phyloP scores from a whole-genome alignment of 1,140 invertebrate genomes.

The Drosophila kanapiae region DNA sequence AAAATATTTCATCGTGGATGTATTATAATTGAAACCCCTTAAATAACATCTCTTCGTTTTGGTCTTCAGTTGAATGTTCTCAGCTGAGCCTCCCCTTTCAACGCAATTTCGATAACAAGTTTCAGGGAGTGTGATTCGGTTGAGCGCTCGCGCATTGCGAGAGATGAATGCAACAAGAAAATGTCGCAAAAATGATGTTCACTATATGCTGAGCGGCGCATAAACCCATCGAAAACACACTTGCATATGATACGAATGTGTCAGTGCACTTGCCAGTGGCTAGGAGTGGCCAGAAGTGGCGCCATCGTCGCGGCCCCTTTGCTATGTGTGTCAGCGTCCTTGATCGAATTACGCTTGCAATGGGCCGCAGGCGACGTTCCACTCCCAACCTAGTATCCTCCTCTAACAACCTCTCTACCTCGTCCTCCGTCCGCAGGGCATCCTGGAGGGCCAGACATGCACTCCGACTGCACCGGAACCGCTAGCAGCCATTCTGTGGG shows the following conservation, averaged over 20 bases:
- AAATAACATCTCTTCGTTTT: not conserved
- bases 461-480: constrained; percentile 77
- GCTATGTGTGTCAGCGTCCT: constrained; percentile 55
- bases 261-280: not conserved
- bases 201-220: not conserved
- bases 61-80: not conserved
- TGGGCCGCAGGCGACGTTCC: not conserved
- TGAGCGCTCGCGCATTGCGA: no score
- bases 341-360: constrained; percentile 56
- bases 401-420: not conserved
- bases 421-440: constrained; percentile 57
- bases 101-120: not conserved
- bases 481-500: constrained; percentile 77
- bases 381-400: not conserved
- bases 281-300: not conserved
- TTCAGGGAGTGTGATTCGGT: not conserved
- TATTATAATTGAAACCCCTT: not conserved
- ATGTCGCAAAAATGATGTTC: not conserved
- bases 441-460: constrained; percentile 80
- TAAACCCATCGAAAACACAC: constrained; percentile 1
- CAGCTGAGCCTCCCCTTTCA: not conserved
- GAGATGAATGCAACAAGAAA: not conserved
- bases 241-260: not conserved
- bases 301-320: constrained; percentile 16
- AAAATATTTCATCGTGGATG: no score